Evolutionary conservation across 2,888 invertebrate species (phyloP), one percentile per base, ranked within the genome.

Genomic region (Eupithecia exiguata): DNA sequence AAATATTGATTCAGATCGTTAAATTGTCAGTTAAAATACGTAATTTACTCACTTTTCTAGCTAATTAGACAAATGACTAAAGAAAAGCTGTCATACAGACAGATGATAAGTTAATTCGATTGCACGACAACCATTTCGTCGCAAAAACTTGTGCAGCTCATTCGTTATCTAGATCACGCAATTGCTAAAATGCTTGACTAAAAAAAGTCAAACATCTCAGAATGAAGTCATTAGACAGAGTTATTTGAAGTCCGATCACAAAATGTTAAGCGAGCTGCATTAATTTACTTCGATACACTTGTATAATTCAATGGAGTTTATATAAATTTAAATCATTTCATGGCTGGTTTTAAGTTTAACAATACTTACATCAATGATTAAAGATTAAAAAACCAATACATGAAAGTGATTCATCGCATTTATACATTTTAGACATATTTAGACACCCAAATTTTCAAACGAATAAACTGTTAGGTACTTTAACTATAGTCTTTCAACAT

Each of bases 201-300:
- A 76, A 83, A 84, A 84, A 76, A 65, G 53, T 58, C 30, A 62
- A 69, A 72, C 77, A 78, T 79, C 84, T 81, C 83, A 87, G 85
- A 88, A 92, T 91, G 86, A 89, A 91, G 91, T 84, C 89, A 91
- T 92, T 89, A 83, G 77, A 74, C 71, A 46, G 46, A 84, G 83
- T 79, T 86, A 89, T 89, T 85, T 83, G 82, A 82, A 78, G 82
- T 83, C 82, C 84, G 87, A 86, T 87, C 86, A 83, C 87, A 87
- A 86, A 79, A 83, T 82, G 80, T 77, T 79, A 80, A 71, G 69
- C 79, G 79, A 83, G 84, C 84, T 83, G 83, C 80, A 84, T 87
- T 83, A 84, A 88, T 85, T 86, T 82, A 82, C 79, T 75, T 76
- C 72, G 79, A 77, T 77, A 78, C 77, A 78, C 76, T 79, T 77